Evolutionary conservation across 1,140 invertebrate genomes (phyloP).

Genomic region (Oscheius sp.): DNA sequence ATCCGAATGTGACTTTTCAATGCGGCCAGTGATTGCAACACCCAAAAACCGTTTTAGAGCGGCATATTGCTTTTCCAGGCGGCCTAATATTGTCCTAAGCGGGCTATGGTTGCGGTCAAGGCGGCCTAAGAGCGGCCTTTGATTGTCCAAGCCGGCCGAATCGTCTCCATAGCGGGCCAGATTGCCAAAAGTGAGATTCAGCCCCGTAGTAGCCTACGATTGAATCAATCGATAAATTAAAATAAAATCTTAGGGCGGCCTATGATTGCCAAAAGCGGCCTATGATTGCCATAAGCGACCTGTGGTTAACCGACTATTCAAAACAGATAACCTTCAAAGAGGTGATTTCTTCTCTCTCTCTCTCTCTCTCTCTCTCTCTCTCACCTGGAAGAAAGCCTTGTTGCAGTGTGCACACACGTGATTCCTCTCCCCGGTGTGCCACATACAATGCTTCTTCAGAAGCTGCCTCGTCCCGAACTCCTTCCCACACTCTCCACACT

Average conservation of each 20-base stretch:
- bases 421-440: slow-evolving; percentile 73
- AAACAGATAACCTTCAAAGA: neutral
- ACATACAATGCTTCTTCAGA: slow-evolving; percentile 92
- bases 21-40: too few species aligned
- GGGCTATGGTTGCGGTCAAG: too few species aligned
- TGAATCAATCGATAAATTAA: too few species aligned
- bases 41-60: too few species aligned
- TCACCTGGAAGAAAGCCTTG: slow-evolving; percentile 58
- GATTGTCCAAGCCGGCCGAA: too few species aligned
- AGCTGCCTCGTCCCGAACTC: slow-evolving; percentile 94
- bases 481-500: slow-evolving; percentile 91
- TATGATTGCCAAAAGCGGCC: neutral
- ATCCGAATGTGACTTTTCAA: slow-evolving; percentile 1
- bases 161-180: too few species aligned
- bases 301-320: neutral
- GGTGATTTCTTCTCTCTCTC: neutral
- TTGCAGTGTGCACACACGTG: slow-evolving; percentile 53
- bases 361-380: neutral
- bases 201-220: too few species aligned
- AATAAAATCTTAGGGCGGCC: neutral
- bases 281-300: too few species aligned
- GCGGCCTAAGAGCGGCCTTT: too few species aligned
- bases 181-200: too few species aligned
- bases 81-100: too few species aligned
- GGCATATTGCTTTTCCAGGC: too few species aligned